Conservation (phyloP, 2,113 vertebrate genomes). For the Trematomus loennbergii region DNA sequence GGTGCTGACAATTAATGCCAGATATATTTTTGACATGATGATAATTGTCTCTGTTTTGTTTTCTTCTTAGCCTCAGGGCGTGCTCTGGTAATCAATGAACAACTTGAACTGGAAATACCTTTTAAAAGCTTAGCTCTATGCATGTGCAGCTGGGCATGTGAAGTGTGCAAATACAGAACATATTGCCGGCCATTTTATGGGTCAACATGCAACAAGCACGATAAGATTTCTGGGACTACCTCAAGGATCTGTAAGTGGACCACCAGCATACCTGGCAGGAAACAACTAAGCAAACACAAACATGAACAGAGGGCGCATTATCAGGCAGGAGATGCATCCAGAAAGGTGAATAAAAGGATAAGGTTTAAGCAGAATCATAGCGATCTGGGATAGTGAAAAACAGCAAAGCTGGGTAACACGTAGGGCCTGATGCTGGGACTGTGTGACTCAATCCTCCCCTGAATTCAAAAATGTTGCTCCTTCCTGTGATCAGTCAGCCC, state of each 20-base stretch:
- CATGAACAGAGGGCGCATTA: conserved; percentile 55
- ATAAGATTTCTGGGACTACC: conserved; percentile 1
- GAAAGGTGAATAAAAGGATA: conserved; percentile 49
- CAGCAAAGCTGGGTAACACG: conserved; percentile 58
- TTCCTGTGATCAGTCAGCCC: conserved; percentile 84
- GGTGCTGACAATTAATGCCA: background rate
- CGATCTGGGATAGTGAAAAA: conserved; percentile 52
- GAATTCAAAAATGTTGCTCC: conserved; percentile 83
- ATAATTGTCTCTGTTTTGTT: background rate
- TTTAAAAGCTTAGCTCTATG: background rate
- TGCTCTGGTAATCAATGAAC: conserved; percentile 16
- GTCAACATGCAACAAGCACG: conserved; percentile 22
- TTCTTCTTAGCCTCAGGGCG: background rate
- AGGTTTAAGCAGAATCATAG: conserved; percentile 66
- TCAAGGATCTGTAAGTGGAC: conserved; percentile 32
- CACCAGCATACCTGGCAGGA: conserved; percentile 31
- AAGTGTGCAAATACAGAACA: conserved; percentile 1
- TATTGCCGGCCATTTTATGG: conserved; percentile 16
- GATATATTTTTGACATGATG: background rate
- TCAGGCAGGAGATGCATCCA: conserved; percentile 59
- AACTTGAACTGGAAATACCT: conserved; percentile 9
- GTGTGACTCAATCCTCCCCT: conserved; percentile 77
- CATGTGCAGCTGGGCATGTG: background rate
- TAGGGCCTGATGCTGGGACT: conserved; percentile 66
- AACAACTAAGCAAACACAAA: conserved; percentile 40